phyloP scores from a whole-genome alignment of 2,888 invertebrate species.

The Euplagia quadripunctaria region DNA sequence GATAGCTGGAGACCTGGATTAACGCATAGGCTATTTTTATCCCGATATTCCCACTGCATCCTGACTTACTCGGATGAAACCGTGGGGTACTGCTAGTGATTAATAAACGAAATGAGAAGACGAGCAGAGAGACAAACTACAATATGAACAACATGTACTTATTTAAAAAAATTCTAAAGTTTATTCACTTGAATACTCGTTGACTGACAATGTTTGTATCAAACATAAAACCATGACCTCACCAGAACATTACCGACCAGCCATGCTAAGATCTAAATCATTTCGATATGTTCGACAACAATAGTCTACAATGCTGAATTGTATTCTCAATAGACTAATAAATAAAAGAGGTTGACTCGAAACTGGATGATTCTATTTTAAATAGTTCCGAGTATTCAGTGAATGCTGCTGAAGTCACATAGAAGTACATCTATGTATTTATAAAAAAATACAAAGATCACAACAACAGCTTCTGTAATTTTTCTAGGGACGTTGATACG shows the following conservation, averaged over 20 bases:
- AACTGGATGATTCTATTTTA: slow-evolving; percentile 17
- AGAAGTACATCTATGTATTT: neutral
- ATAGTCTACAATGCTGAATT: slow-evolving; percentile 13
- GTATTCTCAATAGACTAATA: slow-evolving; percentile 27
- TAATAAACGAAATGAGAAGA: neutral
- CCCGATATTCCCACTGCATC: too few relatives aligned
- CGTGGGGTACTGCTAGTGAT: too few relatives aligned
- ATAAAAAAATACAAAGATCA: too few relatives aligned
- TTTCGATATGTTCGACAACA: slow-evolving; percentile 29
- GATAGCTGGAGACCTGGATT: too few relatives aligned
- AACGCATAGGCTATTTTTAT: too few relatives aligned
- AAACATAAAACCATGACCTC: slow-evolving; percentile 3
- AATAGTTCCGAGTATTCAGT: slow-evolving; percentile 8
- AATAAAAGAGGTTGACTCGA: slow-evolving; percentile 17
- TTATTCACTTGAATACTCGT: neutral
- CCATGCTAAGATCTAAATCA: slow-evolving; percentile 38
- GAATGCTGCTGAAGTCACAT: neutral
- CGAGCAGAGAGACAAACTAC: neutral
- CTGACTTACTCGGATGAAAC: too few relatives aligned
- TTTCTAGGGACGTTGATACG: neutral
- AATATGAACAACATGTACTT: neutral
- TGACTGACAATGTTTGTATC: neutral
- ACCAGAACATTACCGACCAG: slow-evolving; percentile 27
- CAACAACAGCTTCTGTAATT: neutral
- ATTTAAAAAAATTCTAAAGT: neutral